Conservation (phyloP, 2,797 vertebrate genomes). For the Fistularia tabacaria region DNA sequence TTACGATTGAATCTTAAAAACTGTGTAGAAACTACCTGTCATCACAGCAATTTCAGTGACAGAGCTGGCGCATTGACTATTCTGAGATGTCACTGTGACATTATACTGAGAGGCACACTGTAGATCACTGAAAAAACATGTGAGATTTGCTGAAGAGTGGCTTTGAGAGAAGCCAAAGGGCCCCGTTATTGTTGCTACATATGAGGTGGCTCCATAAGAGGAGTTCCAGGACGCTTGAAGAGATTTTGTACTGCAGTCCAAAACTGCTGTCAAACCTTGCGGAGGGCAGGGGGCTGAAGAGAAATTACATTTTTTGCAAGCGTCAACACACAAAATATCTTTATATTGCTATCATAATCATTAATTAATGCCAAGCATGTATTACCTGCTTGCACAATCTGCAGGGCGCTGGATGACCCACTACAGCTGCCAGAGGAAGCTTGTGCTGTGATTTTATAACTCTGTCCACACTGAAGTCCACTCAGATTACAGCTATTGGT, state of each 20-base stretch:
- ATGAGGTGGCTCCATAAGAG: conserved; percentile 41
- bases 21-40: conserved; percentile 47
- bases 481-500: conserved; percentile 50
- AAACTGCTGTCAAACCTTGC: conserved; percentile 31
- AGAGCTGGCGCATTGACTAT: conserved; percentile 46
- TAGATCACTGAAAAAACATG: conserved; percentile 49
- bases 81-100: conserved; percentile 40
- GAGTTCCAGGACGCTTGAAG: conserved; percentile 55
- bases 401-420: conserved; percentile 35
- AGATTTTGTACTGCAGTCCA: conserved; percentile 42
- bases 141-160: conserved; percentile 40
- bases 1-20: conserved; percentile 1
- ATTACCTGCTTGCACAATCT: conserved; percentile 59
- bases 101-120: conserved; percentile 55
- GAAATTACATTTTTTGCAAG: neutral
- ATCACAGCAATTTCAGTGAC: conserved; percentile 24
- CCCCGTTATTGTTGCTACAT: conserved; percentile 36
- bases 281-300: conserved; percentile 61
- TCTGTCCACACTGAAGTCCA: conserved; percentile 61
- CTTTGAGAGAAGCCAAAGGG: conserved; percentile 25
- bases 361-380: neutral
- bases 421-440: conserved; percentile 54
- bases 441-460: conserved; percentile 55
- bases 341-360: neutral
- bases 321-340: neutral